Conservation (phyloP, 2,888 invertebrate genomes). For the Philonicus albiceps region DNA sequence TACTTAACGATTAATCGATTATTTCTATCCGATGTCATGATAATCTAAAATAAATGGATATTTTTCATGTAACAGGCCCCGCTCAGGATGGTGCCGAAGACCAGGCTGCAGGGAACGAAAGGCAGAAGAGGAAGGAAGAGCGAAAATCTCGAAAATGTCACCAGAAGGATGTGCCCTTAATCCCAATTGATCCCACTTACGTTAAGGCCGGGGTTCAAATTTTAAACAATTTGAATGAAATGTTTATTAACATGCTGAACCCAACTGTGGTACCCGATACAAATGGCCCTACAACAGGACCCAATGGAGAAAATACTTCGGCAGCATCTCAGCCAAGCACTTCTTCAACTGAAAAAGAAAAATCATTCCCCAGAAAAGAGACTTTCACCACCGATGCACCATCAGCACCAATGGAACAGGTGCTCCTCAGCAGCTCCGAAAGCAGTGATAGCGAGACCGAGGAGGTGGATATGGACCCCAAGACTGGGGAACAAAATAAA, state of each 20-base stretch:
- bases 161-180: neutral
- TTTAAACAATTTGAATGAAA: conserved; percentile 60
- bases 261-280: conserved; percentile 49
- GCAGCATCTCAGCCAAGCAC: neutral
- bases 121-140: neutral
- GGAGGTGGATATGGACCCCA: neutral
- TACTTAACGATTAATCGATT: no score
- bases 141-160: neutral
- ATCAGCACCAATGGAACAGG: neutral
- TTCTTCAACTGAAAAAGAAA: neutral
- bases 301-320: neutral
- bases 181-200: conserved; percentile 30
- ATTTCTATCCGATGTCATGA: no score
- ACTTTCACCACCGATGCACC: neutral
- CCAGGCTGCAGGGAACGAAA: neutral
- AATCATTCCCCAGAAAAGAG: neutral
- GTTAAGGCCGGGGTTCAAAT: conserved; percentile 60
- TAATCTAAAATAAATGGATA: conserved; percentile 5
- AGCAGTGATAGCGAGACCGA: neutral
- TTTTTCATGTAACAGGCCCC: neutral
- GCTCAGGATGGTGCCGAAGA: neutral
- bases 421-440: neutral
- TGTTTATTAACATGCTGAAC: conserved; percentile 61
- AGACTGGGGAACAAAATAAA: neutral
- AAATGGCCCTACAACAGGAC: neutral